phyloP scores from a whole-genome alignment of 2,888 invertebrate genomes.

The Oeneis ivallda region DNA sequence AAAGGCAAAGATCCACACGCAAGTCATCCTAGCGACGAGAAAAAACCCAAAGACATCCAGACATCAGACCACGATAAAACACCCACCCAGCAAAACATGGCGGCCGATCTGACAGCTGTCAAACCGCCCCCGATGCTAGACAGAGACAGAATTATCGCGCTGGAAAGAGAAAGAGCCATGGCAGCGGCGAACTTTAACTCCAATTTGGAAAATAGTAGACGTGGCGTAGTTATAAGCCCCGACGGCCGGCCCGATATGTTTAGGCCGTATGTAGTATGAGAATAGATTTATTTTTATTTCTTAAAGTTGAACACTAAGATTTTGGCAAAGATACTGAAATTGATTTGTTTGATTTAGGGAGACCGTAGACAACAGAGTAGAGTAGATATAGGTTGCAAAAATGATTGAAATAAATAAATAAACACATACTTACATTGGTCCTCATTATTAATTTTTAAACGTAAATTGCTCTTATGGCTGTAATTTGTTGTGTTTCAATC shows the following conservation, averaged over 20 bases:
- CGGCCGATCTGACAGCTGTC: constrained; percentile 75
- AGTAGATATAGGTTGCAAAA: too few relatives aligned
- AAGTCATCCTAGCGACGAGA: constrained; percentile 60
- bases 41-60: constrained; percentile 60
- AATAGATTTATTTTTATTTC: constrained; percentile 61
- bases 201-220: constrained; percentile 75
- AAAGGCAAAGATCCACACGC: constrained; percentile 77
- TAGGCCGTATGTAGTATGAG: constrained; percentile 80
- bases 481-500: too few relatives aligned
- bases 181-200: constrained; percentile 78
- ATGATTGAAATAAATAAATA: too few relatives aligned
- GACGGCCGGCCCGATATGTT: constrained; percentile 77
- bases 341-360: neutral
- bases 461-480: too few relatives aligned
- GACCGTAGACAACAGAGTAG: neutral
- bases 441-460: too few relatives aligned
- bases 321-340: constrained; percentile 32
- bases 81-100: constrained; percentile 51
- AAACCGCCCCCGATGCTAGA: constrained; percentile 71
- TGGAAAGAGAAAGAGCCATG: constrained; percentile 74
- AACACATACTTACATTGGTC: too few relatives aligned
- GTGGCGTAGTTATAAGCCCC: constrained; percentile 73
- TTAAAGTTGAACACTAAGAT: constrained; percentile 19
- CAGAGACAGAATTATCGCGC: constrained; percentile 75
- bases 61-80: constrained; percentile 58